phyloP scores from a whole-genome alignment of 2,888 invertebrate species.

The Adelphocoris suturalis region DNA sequence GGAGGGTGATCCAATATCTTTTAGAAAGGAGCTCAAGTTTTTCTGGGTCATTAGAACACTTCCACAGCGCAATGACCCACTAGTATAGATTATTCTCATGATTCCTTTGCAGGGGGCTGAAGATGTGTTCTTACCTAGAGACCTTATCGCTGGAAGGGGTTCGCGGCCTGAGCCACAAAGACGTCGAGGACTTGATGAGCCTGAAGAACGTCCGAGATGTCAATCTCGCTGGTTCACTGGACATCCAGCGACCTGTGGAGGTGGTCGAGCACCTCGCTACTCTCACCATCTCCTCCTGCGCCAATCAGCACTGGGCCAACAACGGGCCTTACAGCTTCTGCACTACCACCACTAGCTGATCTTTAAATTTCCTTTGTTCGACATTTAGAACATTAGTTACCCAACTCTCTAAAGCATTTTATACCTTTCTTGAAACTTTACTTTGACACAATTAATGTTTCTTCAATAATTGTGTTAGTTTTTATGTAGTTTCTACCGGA shows the following conservation, averaged over 20 bases:
- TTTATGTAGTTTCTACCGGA: too few relatives aligned
- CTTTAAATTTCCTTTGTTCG: neutral
- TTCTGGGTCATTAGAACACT: too few relatives aligned
- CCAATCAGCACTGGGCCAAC: conserved; percentile 47
- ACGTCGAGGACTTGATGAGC: conserved; percentile 39
- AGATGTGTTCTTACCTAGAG: conserved; percentile 59
- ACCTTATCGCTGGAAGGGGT: conserved; percentile 63
- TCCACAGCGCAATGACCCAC: too few relatives aligned
- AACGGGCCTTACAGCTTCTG: conserved; percentile 60
- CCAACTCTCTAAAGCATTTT: too few relatives aligned
- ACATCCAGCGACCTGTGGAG: neutral
- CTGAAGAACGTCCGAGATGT: conserved; percentile 18
- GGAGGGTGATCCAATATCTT: too few relatives aligned
- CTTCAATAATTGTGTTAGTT: too few relatives aligned
- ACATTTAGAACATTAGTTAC: neutral
- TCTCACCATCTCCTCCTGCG: conserved; percentile 62
- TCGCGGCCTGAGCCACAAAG: conserved; percentile 11
- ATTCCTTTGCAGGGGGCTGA: conserved; percentile 50
- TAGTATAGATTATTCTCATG: too few relatives aligned
- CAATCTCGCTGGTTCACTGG: conserved; percentile 55
- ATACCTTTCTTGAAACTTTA: too few relatives aligned
- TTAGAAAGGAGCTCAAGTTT: too few relatives aligned
- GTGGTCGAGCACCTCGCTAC: conserved; percentile 60
- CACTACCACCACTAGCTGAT: conserved; percentile 8
- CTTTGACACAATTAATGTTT: too few relatives aligned